phyloP scores from a whole-genome alignment of 2,797 vertebrate genomes.

The Aythya fuligula region DNA sequence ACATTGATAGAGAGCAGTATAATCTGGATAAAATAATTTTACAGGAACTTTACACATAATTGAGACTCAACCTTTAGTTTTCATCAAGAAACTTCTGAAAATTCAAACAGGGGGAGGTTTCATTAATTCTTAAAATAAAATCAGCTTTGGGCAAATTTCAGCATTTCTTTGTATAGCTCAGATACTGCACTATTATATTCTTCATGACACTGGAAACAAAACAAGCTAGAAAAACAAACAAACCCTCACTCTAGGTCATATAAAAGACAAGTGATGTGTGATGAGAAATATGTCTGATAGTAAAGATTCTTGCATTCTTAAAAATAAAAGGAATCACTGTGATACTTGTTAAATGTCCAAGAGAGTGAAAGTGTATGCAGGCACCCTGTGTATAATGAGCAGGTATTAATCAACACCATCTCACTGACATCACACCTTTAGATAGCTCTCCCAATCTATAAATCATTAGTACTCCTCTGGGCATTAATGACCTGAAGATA shows the following conservation, averaged over 20 bases:
- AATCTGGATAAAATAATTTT: not conserved
- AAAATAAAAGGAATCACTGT: not conserved
- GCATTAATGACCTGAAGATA: slow-evolving; percentile 31
- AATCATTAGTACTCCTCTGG: not conserved
- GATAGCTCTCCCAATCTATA: slow-evolving; percentile 8
- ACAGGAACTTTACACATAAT: not conserved
- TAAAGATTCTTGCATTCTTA: not conserved
- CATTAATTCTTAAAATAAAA: slow-evolving; percentile 2
- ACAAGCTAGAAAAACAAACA: not conserved
- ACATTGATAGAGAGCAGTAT: not conserved
- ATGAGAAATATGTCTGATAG: not conserved
- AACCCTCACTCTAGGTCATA: not conserved
- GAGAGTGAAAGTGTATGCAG: not conserved
- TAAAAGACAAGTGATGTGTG: not conserved
- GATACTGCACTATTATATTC: not conserved
- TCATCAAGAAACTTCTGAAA: not conserved
- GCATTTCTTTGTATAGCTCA: not conserved
- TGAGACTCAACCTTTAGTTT: slow-evolving; percentile 2
- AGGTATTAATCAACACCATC: not conserved
- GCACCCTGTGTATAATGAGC: not conserved
- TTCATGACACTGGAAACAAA: slow-evolving; percentile 1
- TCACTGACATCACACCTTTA: not conserved
- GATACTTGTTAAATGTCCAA: not conserved
- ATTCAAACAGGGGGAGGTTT: not conserved
- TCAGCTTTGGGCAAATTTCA: not conserved